phyloP scores from a whole-genome alignment of 1,140 invertebrate genomes.

The Trichomalopsis sarcophagae region DNA sequence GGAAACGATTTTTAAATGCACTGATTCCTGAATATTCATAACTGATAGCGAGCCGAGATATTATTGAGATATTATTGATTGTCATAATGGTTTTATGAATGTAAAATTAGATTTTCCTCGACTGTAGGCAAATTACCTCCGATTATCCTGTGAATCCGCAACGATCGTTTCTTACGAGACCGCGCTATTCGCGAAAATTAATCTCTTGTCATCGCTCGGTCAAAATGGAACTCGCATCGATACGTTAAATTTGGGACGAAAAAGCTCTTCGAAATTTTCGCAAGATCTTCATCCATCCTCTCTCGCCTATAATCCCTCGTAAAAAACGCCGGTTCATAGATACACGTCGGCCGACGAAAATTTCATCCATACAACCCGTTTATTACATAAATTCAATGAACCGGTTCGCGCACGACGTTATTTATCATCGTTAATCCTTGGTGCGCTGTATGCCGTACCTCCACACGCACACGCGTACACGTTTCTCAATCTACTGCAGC shows the following conservation, averaged over 20 bases:
- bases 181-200: no score
- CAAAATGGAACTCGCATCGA: no score
- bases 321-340: not conserved
- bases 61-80: not conserved
- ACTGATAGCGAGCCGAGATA: not conserved
- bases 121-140: not conserved
- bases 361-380: not conserved
- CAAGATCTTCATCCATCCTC: no score
- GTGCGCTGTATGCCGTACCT: not conserved
- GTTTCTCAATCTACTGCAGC: constrained; percentile 20
- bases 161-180: no score
- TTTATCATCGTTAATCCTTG: constrained; percentile 33
- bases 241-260: no score
- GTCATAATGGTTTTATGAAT: not conserved
- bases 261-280: no score
- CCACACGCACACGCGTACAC: no score
- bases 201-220: no score
- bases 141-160: not conserved
- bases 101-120: no score
- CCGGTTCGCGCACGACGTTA: constrained; percentile 33
- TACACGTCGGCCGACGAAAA: not conserved
- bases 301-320: no score
- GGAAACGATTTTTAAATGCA: not conserved
- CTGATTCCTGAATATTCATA: not conserved
- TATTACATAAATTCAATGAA: constrained; percentile 41